Percentiles rank a stretch among this genome's conserved stretches.
Evolutionary conservation across 1,140 invertebrate genomes (phyloP).

Genomic region (Lucilia cuprina): DNA sequence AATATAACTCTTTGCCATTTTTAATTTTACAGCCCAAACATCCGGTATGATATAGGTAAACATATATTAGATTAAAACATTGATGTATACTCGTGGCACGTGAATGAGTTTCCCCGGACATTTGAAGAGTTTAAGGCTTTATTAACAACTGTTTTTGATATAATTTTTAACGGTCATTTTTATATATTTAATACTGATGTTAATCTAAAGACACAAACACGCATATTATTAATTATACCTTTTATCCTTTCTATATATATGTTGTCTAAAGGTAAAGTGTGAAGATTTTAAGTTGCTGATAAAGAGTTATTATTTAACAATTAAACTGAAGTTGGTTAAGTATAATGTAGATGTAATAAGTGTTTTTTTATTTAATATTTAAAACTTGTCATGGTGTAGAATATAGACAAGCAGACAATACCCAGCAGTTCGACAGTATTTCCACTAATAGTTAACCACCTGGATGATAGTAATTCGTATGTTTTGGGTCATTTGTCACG

Average conservation of each 20-base stretch:
- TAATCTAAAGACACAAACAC: not conserved
- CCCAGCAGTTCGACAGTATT: no score
- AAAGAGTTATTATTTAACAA: not conserved
- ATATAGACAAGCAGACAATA: no score
- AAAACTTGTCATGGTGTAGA: no score
- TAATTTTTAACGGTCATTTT: not conserved
- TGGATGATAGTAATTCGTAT: no score
- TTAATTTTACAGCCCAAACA: conserved; percentile 18
- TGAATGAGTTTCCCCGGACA: not conserved
- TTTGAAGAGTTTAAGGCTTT: not conserved
- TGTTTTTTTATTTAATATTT: no score
- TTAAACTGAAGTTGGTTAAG: not conserved
- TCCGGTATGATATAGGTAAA: conserved; percentile 13
- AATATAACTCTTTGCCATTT: not conserved
- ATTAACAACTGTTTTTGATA: not conserved
- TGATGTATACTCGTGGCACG: not conserved
- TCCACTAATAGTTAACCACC: no score
- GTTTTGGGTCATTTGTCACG: no score
- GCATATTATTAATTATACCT: not conserved
- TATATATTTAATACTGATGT: not conserved
- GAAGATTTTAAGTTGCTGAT: not conserved
- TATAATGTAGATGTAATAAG: no score
- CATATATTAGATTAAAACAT: conserved; percentile 35
- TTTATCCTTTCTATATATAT: no score
- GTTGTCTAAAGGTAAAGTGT: not conserved